Base-by-base conservation (phyloP, 2,113 vertebrate species). In the Cacatua alba region DNA sequence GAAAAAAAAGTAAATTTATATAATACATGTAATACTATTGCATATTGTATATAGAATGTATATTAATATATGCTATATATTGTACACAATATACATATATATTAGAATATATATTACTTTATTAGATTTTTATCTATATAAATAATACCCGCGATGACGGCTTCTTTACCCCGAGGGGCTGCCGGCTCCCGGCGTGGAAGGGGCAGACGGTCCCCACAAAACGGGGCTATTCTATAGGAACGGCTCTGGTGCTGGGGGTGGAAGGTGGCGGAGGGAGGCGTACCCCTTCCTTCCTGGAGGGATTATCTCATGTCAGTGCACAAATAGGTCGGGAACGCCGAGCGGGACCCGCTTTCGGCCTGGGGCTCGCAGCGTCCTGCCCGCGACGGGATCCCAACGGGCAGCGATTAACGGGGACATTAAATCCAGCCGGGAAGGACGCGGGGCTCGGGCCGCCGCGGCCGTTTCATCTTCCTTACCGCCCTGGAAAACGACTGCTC, bases 241-340 rank as follows among this genome's bases (percentile, higher is more conserved):
- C 6, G 4, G 21, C 23, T 33, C 7, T 37, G 23, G 21, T 19
- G 70, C 65, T 5, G 33, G 37, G 57, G 59, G 62, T 57, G 57
- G 77, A 57, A 29, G 57, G 59, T 10, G 46, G 18, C 46, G 37
- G 25, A 86, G 74, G 60, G 49, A 6, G 69, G 62, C n/a, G 52
- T 88, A 77, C 60, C 93, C 85, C 86, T 52, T 88, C n/a, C 91
- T 97, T 86, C 41, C 86, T 60, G 82, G 69, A 55, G 87, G 75
- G 64, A 97, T 97, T 92, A 94, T 93, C 64, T 52, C 97, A 95
- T 95, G 72, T 97, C 95, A 89, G 83, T 95, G 97, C 94, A 97
- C 97, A 98, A 97, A 97, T 98, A 95, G 97, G 97, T 97, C 97
- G 95, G 59, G 95, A 62, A 88, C 90, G 62, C 64, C 72, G 51